Evolutionary conservation across 2,888 invertebrate species (phyloP), one percentile per base, ranked within the genome.

Genomic region (Gastrophysa polygoni): DNA sequence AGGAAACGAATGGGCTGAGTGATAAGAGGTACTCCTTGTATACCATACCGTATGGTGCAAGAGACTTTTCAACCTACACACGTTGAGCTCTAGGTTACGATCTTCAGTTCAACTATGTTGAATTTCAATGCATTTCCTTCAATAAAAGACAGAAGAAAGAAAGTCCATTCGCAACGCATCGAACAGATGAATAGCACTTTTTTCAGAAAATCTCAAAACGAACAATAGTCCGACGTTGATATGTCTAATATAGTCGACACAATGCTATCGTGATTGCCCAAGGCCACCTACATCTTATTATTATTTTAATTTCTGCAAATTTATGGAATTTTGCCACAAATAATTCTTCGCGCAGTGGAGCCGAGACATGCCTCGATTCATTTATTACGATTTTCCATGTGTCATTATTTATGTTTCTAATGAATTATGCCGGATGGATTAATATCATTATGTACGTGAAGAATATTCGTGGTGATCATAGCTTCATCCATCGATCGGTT

Each of bases 251-350:
- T 73, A 76, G 73, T 75, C 76, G 73, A 76, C 74, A 77, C 76
- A 77, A 77, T 77, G 73, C 61, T 63, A 63, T 74, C 77, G 77
- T 77, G 77, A 77, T 68, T 55, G 75, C 77, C 74, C 63, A 68
- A 68, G 73, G 77, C 71, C 68, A 63, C 61, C 57, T 59, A 68
- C 68, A 73, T 75, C 71, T 74, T 73, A 74, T 73, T 73, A 75
- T 75, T 76, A 76, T 74, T 73, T 73, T 74, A 74, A 75, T 75
- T 74, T 65, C 71, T 71, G 72, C 68, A 73, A 75, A 76, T 76
- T 75, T 75, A 75, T 75, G 72, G 71, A 75, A 73, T 74, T 70
- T 64, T 64, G 68, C 67, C 64, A 67, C 68, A 71, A 72, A 71
- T 70, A 69, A 70, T 65, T 66, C 67, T 64, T 55, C 21, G 2